These are phyloP conservation scores for Bimastos eiseni DNA, from an alignment of 2,888 invertebrate species.

Conservation along the genomic window DNA sequence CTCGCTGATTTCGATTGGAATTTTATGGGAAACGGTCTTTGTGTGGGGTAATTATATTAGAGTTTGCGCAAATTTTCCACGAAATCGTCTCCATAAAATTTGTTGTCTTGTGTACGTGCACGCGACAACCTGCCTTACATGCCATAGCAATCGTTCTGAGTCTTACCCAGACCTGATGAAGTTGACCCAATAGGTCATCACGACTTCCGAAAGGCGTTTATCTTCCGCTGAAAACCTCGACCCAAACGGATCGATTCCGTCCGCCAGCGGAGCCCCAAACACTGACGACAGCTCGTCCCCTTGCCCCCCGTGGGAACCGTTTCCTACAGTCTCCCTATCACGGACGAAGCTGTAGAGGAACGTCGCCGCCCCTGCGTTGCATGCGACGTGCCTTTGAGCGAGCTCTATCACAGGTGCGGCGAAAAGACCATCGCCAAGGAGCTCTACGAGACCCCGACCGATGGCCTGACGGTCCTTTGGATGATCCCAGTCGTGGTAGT, in stretches of 20 bases:
- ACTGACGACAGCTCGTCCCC: constrained; percentile 26
- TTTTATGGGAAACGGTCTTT: not conserved
- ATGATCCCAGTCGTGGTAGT: constrained; percentile 35
- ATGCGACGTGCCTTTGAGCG: constrained; percentile 13
- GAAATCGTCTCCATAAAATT: not conserved
- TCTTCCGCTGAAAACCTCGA: not conserved
- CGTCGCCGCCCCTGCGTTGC: constrained; percentile 40
- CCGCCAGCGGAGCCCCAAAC: constrained; percentile 26
- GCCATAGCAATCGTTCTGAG: constrained; percentile 3
- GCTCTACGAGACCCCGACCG: constrained; percentile 7
- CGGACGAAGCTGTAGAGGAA: constrained; percentile 24
- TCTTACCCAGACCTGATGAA: constrained; percentile 29
- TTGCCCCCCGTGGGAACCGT: not conserved
- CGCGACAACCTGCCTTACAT: not conserved
- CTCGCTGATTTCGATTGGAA: not conserved
- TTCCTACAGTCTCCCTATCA: not conserved
- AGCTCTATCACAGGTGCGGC: constrained; percentile 30
- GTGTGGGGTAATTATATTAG: not conserved
- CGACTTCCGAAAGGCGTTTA: constrained; percentile 23
- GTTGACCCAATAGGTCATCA: constrained; percentile 31
- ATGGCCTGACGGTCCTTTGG: constrained; percentile 26
- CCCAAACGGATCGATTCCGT: constrained; percentile 1
- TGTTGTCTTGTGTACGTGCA: not conserved
- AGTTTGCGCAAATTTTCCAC: not conserved
- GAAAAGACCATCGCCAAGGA: constrained; percentile 31